Conservation (phyloP, 2,888 invertebrate species). For the Eudasyphora cyanicolor region DNA sequence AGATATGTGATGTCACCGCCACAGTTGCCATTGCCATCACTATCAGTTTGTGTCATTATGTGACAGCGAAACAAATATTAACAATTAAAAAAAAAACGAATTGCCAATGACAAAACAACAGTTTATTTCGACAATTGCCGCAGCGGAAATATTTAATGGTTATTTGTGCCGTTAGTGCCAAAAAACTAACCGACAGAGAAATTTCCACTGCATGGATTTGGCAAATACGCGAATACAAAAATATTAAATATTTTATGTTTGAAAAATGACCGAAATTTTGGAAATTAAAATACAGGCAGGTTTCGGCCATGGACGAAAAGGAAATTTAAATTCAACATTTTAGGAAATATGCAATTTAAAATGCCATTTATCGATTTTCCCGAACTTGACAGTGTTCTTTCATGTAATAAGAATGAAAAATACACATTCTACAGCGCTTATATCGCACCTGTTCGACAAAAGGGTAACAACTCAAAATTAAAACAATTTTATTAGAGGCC, state of each 20-base stretch:
- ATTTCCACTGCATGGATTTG: neutral
- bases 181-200: neutral
- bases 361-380: too few relatives aligned
- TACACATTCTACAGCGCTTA: too few relatives aligned
- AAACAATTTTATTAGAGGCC: too few relatives aligned
- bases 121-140: conserved; percentile 20
- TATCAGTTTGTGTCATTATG: neutral
- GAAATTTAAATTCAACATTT: too few relatives aligned
- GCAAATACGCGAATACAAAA: neutral
- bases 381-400: too few relatives aligned
- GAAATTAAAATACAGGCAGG: too few relatives aligned
- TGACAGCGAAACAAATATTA: neutral
- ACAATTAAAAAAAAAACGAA: neutral
- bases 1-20: neutral
- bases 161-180: neutral
- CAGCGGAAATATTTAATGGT: conserved; percentile 14
- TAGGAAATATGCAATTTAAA: too few relatives aligned
- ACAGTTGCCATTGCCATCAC: neutral
- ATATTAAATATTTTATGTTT: neutral
- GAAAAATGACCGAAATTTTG: neutral
- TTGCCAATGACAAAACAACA: neutral
- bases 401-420: too few relatives aligned
- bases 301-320: too few relatives aligned
- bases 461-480: too few relatives aligned
- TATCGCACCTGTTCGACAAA: too few relatives aligned